phyloP scores from a whole-genome alignment of 2,113 vertebrate species.

The Myodes glareolus region DNA sequence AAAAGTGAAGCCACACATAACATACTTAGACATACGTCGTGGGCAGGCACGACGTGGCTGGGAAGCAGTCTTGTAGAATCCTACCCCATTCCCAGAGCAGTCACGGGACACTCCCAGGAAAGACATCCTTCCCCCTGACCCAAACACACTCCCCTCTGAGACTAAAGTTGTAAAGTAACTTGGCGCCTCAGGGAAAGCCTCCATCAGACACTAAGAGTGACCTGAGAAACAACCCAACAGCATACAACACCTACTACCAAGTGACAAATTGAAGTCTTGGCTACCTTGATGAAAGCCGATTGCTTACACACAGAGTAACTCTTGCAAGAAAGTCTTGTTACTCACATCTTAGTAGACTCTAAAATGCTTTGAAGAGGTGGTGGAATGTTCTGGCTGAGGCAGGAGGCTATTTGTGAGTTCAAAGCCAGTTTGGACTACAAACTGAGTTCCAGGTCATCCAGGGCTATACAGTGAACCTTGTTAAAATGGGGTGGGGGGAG shows the following conservation, averaged over 20 bases:
- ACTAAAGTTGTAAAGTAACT: not conserved
- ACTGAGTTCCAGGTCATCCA: not conserved
- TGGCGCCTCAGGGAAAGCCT: not conserved
- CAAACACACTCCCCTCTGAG: not conserved
- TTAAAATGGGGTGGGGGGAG: not conserved
- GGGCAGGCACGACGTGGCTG: not conserved
- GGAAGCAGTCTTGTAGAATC: not conserved
- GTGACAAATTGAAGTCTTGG: not conserved
- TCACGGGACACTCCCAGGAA: not conserved
- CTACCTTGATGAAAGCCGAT: not conserved
- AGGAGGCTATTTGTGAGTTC: not conserved
- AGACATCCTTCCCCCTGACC: not conserved
- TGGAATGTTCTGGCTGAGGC: not conserved
- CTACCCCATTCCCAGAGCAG: not conserved
- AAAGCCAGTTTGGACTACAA: not conserved
- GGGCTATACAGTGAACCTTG: not conserved
- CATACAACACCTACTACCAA: not conserved
- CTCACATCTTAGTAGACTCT: not conserved
- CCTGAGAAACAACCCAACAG: not conserved
- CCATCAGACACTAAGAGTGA: not conserved
- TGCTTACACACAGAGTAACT: not conserved
- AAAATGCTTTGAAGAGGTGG: not conserved
- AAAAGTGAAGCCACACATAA: conserved; percentile 2
- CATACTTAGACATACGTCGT: too few relatives aligned
- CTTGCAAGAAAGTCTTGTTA: not conserved